These are phyloP conservation scores for Drosophila elegans DNA, from an alignment of 1,140 invertebrate species.

Conservation along the genomic window DNA sequence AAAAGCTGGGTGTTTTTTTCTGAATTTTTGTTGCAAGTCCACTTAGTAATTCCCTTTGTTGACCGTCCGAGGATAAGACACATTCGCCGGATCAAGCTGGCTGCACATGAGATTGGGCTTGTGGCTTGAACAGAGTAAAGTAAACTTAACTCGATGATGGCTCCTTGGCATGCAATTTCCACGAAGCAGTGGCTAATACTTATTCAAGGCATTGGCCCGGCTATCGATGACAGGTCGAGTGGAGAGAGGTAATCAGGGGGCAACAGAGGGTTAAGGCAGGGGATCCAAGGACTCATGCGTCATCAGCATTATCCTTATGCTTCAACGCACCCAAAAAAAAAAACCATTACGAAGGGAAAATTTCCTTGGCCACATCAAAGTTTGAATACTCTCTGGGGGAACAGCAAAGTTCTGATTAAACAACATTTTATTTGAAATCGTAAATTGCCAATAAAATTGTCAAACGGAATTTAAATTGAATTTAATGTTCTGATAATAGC, in stretches of 20 bases:
- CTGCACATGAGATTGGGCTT: conserved; percentile 48
- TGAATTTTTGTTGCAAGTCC: conserved; percentile 18
- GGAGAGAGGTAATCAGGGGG: conserved; percentile 1
- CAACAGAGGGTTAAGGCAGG: conserved; percentile 6
- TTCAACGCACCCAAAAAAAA: conserved; percentile 57
- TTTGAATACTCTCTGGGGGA: conserved; percentile 31
- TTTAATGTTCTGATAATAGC: neutral
- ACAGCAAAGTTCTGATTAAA: conserved; percentile 6
- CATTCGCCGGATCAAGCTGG: conserved; percentile 44
- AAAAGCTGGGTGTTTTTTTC: conserved; percentile 2
- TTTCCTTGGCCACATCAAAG: conserved; percentile 1
- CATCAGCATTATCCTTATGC: conserved; percentile 63
- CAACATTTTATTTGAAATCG: neutral
- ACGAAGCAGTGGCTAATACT: conserved; percentile 43
- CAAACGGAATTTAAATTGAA: neutral
- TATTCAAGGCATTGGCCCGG: conserved; percentile 50
- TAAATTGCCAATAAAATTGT: neutral
- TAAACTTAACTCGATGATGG: conserved; percentile 60
- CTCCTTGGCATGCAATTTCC: conserved; percentile 61
- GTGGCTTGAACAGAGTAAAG: conserved; percentile 43
- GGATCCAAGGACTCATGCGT: conserved; percentile 44
- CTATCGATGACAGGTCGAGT: conserved; percentile 49
- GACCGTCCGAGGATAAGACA: conserved; percentile 30
- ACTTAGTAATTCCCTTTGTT: conserved; percentile 67
- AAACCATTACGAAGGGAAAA: conserved; percentile 25